Percentiles rank a stretch among this genome's conserved stretches.
Conservation (phyloP, 23 tunicate species). For the Clavelina lepadiformis region DNA sequence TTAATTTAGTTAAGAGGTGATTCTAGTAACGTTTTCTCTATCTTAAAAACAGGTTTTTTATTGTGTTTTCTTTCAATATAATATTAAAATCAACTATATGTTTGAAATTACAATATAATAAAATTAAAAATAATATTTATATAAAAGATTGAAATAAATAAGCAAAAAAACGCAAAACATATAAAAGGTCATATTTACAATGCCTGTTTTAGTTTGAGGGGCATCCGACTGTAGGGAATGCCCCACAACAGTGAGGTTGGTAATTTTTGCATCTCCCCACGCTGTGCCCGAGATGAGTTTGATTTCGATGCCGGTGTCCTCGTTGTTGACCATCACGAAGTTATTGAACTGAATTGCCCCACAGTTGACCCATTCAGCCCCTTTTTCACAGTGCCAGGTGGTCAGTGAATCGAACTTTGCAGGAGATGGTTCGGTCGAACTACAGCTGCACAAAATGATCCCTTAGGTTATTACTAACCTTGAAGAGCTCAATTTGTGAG, state of each 20-base stretch:
- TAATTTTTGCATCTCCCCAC: conserved; percentile 34
- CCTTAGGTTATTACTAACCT: too few relatives aligned
- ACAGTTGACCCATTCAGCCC: conserved; percentile 93
- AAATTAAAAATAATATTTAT: too few relatives aligned
- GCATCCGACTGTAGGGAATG: conserved; percentile 3
- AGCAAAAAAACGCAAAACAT: too few relatives aligned
- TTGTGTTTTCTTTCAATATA: too few relatives aligned
- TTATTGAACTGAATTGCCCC: conserved; percentile 94
- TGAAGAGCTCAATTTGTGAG: too few relatives aligned
- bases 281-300: conserved; percentile 37
- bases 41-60: too few relatives aligned
- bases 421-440: conserved; percentile 35
- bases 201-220: conserved; percentile 36
- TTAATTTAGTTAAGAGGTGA: too few relatives aligned
- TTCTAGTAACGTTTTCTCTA: too few relatives aligned
- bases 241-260: conserved; percentile 45
- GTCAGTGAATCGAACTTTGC: conserved; percentile 71
- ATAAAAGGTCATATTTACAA: conserved; percentile 26
- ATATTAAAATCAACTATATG: too few relatives aligned
- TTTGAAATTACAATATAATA: too few relatives aligned
- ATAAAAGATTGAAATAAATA: too few relatives aligned
- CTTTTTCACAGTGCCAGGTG: conserved; percentile 94
- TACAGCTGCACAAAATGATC: conserved; percentile 71
- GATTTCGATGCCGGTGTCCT: conserved; percentile 63
- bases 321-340: conserved; percentile 74